Conservation (phyloP, 2,888 invertebrate species). For the Lamellibrachia columna region DNA sequence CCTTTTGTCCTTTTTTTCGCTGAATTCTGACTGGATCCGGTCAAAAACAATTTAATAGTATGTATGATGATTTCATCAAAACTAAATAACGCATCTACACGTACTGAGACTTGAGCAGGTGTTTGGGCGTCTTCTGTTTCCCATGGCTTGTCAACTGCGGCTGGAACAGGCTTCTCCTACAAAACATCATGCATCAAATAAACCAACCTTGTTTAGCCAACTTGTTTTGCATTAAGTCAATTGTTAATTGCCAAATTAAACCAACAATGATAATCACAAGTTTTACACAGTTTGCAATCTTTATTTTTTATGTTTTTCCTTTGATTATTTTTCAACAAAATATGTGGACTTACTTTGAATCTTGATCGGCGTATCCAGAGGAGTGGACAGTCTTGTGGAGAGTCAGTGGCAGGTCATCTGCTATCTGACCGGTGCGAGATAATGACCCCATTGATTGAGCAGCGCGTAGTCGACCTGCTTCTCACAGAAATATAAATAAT, state of each 20-base stretch:
- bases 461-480: not conserved
- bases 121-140: not conserved
- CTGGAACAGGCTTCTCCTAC: not conserved
- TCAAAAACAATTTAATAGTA: too few relatives aligned
- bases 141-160: not conserved
- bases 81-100: not conserved
- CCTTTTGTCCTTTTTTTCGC: too few relatives aligned
- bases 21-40: too few relatives aligned
- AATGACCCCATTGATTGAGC: conserved; percentile 31
- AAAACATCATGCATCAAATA: not conserved
- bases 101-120: not conserved
- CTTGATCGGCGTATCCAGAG: conserved; percentile 56
- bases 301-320: not conserved
- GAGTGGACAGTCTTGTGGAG: conserved; percentile 60
- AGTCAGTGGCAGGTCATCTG: conserved; percentile 56
- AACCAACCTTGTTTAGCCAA: not conserved
- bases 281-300: not conserved
- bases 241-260: not conserved
- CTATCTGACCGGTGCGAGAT: conserved; percentile 38
- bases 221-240: not conserved
- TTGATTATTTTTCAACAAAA: conserved; percentile 13
- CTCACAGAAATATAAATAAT: not conserved
- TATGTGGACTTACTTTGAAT: conserved; percentile 43
- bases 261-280: not conserved
- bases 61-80: too few relatives aligned